Base-by-base conservation (phyloP, 1,140 invertebrate genomes). In the Cephus cinctus region DNA sequence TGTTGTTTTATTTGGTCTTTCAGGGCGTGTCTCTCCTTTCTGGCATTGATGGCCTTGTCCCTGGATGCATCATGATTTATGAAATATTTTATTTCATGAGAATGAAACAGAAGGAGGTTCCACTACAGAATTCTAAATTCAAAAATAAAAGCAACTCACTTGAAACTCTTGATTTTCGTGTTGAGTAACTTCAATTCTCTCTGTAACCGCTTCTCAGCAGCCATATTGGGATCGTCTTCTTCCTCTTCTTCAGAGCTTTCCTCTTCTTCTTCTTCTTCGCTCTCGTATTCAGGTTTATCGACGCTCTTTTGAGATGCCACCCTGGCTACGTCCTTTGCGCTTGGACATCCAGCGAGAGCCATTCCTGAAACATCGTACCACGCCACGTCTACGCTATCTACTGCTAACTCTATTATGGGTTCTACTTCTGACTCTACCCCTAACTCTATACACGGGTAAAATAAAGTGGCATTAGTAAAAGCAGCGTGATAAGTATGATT, bases 1-100 rank as follows among this genome's bases (percentile, higher is more conserved):
- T 90, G 86, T 59, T 89, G 90, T 56, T 89, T 89, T 59, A 92
- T 83, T 50, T 87, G 82, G 58, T 88, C 83, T 63, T 88, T 88
- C n/a, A 90, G 76, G 9, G 80, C 86, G 52, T 83, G 78, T 55
- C 90, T 79, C 61, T 94, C 90, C 65, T 86, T 88, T 59, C 84
- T 85, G 39, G 89, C 88, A 48, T 86, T 84, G 39, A 81, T 81
- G 58, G 87, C 82, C 63, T 92, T 92, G 41, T 89, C 86, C 56
- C 75, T 77, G 12, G 35, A 27, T 27, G 25, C 25, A 27, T 8
- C 25, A 27, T 27, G 25, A n/a, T 34, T 34, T 34, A 12, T 5
- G 32, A 34, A 4, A 34, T 12, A 34, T 34, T 34, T 34, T 4
- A 8, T 5, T 12, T 15, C 32, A 34, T 34, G 12, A 34, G 11